Base-by-base conservation (phyloP, 1,140 invertebrate species). In the Portunus trituberculatus region DNA sequence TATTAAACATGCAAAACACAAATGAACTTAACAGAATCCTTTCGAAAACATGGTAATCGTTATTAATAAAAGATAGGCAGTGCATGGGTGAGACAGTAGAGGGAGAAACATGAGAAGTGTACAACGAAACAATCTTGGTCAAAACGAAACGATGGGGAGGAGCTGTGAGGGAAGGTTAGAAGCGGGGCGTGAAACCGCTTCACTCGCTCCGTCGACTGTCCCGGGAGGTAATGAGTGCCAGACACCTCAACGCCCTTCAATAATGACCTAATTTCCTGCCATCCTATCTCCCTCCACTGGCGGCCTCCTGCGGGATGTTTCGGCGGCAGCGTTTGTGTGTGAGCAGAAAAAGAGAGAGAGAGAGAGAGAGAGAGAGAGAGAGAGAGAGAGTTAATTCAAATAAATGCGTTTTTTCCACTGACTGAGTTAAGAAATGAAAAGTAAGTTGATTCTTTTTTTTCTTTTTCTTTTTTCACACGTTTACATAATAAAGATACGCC, bases 201-300 rank as follows among this genome's bases (percentile, higher is more conserved):
- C 45, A 39, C 88, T 90, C 88, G 45, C 88, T 90, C 88, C 16
- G 14, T n/a, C 88, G 45, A 90, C 67, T 76, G 67, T 76, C 67
- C 67, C 25, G 67, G 10, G 88, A 90, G 45, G 48, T 90, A 90
- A 90, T 90, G 88, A 90, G 88, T 48, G 88, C 45, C 88, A 90
- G 88, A 46, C 88, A 90, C 45, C 45, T 48, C 88, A 90, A 90
- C 45, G 48, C 88, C 45, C 45, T 31, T 52, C 48, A 46, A 90
- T 90, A 90, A 90, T 90, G 88, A 90, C 45, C 88, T 90, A 90
- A 90, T 90, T 90, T 90, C 88, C 88, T 76, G 67, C 67, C 67
- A 76, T 76, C 67, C 67, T 76, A 76, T 76, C 67, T 76, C 25
- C 67, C 67, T n/a, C 67, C 12, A 76, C 67, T 76, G 67, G 16